Evolutionary conservation across 2,797 vertebrate species (phyloP), one percentile per base, ranked within the genome.

Genomic region (Hozukius guyotensis): DNA sequence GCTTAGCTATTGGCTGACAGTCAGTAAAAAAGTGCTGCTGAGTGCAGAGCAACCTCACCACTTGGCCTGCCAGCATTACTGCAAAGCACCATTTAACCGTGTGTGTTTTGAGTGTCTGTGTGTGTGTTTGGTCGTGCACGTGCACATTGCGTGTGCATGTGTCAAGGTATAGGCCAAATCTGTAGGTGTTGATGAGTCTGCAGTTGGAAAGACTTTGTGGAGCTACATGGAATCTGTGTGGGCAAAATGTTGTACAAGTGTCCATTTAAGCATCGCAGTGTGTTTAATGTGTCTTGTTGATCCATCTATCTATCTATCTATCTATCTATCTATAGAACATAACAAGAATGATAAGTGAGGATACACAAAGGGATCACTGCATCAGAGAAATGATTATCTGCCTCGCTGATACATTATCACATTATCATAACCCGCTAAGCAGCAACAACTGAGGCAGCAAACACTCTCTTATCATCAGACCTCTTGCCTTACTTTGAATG

Each of bases 111-210:
- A 53, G 67, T 56, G 6, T 71, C 16, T 46, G 27, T 63, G 75
- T 79, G 75, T 79, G 84, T 65, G 64, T 25, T 31, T 53, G 42
- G 34, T 9, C 5, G 36, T 71, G 57, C 22, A 25, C 1, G 16
- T 53, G 6, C 52, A 14, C 18, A 4, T 2, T 56, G 29, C 2
- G 2, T 46, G 63, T 62, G 52, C 27, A 22, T 36, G 72, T 13
- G 4, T 69, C 61, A 78, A 83, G 82, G 82, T 81, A 81, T 81
- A 81, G 77, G 76, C 74, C 59, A 85, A 78, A 53, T 75, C 55
- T 65, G 82, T 81, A 79, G 78, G 83, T 87, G 86, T 84, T 56
- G 82, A 86, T 81, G 81, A 89, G 81, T 85, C 77, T 77, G 77
- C 72, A 83, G 55, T 84, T 87, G 80, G 85, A 72, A 79, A 74